Evolutionary conservation across 2,888 invertebrate species (phyloP), one percentile per base, ranked within the genome.

Genomic region (Andricus quercusramuli): DNA sequence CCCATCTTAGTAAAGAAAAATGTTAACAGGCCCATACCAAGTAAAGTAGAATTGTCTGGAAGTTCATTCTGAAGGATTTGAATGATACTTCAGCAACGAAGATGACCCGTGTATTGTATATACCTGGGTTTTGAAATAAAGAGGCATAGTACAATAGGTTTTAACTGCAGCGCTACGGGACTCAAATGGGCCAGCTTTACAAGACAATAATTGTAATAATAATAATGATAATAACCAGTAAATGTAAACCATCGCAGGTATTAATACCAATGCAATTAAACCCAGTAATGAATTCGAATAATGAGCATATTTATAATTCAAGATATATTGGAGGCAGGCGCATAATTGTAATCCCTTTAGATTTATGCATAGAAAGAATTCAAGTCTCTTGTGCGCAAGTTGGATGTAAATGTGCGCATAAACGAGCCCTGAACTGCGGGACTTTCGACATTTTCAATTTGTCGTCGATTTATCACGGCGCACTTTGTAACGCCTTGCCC

Each of bases 401-500:
- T 51, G 17, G 51, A 70, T 70, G 70, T 44, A 70, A 70, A 70
- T 70, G 51, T 25, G 51, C 51, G 20, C 29, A 70, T 70, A 51
- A 70, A n/a, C 11, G 70, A 70, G 32, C 51, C 47, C 51, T 11
- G 9, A 11, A 51, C 70, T 25, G 70, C 70, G 70, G 70, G 47
- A 70, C 70, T 70, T 70, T 70, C 70, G 70, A 70, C 70, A 74
- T 74, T 56, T 74, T 74, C 74, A 74, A 74, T 74, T 74, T 74
- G 74, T 74, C 74, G 56, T 56, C 74, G n/a, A 56, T 74, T 74
- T 74, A 74, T 74, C 51, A 74, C 32, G 15, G 56, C 44, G 68
- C 68, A 44, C 74, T 74, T n/a, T n/a, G 74, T 56, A 74, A 74
- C 74, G 56, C 74, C 74, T 85, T 83, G 84, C 84, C 81, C 85